A percentile compares a stretch with the other conserved stretches of the same genome.
Conservation (phyloP, 2,113 vertebrate genomes). For the Ciconia stormi region DNA sequence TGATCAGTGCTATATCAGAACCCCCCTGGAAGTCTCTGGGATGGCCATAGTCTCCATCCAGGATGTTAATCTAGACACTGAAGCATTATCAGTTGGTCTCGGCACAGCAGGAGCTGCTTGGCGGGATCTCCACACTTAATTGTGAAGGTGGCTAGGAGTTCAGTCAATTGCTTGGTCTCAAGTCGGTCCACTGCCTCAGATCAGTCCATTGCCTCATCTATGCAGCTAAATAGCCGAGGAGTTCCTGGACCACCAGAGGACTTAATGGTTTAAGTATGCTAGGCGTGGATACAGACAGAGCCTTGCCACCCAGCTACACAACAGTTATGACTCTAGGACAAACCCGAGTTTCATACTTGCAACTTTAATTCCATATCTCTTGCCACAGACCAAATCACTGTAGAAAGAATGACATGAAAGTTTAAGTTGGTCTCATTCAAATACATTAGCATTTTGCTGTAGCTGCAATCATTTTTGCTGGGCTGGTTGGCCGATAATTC, state of each 20-base stretch:
- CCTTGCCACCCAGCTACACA: neutral
- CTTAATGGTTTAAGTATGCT: neutral
- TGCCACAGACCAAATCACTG: neutral
- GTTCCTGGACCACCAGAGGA: neutral
- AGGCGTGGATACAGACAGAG: neutral
- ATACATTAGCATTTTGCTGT: neutral
- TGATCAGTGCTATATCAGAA: neutral
- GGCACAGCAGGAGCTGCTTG: neutral
- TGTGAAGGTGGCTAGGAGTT: neutral
- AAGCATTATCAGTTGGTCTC: neutral
- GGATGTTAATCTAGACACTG: neutral
- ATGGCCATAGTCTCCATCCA: neutral
- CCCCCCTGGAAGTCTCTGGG: accelerated
- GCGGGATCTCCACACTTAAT: neutral
- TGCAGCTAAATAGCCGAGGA: neutral
- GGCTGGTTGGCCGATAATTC: neutral
- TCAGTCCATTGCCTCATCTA: neutral
- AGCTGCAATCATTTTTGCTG: neutral
- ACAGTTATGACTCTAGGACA: neutral
- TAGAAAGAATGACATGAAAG: neutral
- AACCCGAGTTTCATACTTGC: neutral
- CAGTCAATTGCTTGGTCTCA: neutral
- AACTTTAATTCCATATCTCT: neutral
- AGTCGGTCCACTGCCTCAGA: neutral
- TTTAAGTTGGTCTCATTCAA: neutral